Percentiles rank a stretch among this genome's conserved stretches.
Evolutionary conservation across 2,797 vertebrate species (phyloP).

Genomic region (Ara ararauna): DNA sequence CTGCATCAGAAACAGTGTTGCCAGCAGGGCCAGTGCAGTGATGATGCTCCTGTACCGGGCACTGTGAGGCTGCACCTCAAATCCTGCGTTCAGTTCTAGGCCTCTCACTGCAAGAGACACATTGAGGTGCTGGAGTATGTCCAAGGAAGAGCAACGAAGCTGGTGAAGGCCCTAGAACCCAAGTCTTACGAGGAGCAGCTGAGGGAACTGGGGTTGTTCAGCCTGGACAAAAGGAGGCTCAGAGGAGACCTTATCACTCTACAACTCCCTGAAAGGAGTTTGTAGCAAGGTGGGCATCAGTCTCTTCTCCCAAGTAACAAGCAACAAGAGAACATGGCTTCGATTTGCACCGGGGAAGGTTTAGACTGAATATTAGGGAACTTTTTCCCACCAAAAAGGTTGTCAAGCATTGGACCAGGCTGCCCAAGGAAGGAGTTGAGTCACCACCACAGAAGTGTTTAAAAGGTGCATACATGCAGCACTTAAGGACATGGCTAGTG

Average conservation of each 20-base stretch:
- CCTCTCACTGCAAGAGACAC: background rate
- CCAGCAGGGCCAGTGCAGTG: background rate
- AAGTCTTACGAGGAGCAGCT: background rate
- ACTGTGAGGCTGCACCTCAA: background rate
- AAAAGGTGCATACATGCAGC: background rate
- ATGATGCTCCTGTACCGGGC: no score
- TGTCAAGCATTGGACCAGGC: background rate
- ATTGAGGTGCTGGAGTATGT: background rate
- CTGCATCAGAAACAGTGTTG: background rate
- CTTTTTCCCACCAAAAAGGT: background rate
- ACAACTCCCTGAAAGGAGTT: background rate
- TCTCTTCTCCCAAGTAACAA: background rate
- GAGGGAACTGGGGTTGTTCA: background rate
- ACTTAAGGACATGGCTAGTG: background rate
- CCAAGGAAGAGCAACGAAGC: background rate
- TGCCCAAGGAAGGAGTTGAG: background rate
- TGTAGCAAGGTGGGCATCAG: fast-evolving
- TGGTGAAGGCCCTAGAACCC: background rate
- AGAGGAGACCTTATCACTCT: background rate
- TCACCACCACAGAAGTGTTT: background rate
- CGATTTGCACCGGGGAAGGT: background rate
- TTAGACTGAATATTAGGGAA: background rate
- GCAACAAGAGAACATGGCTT: background rate
- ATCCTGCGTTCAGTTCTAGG: background rate
- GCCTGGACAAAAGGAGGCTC: background rate